Base-by-base conservation (phyloP, 2,888 invertebrate genomes). In the Lasioglossum vierecki region DNA sequence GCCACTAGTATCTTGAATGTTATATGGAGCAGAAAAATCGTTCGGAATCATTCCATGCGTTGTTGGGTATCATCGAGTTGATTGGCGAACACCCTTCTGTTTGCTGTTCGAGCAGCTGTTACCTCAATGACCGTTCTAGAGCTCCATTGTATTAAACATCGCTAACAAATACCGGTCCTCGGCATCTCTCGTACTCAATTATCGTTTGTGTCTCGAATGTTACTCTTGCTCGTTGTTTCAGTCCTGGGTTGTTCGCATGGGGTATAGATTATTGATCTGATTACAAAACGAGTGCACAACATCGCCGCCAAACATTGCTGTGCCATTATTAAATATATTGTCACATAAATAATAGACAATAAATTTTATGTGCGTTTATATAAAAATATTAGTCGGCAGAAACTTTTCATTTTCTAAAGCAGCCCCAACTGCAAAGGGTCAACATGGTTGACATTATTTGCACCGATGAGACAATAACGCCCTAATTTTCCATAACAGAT, bases 1-100 rank as follows among this genome's bases (percentile, higher is more conserved):
- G 49, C 73, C 30, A 9, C 72, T 49, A 35, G 30, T 35, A 72
- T 30, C 49, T 73, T 35, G 49, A 71, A 41, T 70, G 39, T 41
- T 70, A 70, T 41, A 70, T 70, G 70, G 70, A 70, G 70, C 41
- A 41, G 70, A 70, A 70, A 70, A 70, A 70, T 70, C 41, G 70
- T 11, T 70, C 70, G 41, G 57, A 41, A 68, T 68, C 39, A 39
- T 68, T 68, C 39, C 68, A 68, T 22, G 68, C 63, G 68, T 39
- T 68, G 68, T 35, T 68, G 30, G 68, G 22, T 22, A 68, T 63
- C 63, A 63, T 63, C 30, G 63, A 63, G 63, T 30, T 63, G 63
- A 63, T 63, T 63, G 63, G 18, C 63, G 35, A 63, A 63, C 63
- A 63, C 63, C 63, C 63, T 30, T 63, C 35, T 63, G 63, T 63